phyloP scores from a whole-genome alignment of 2,888 invertebrate species.

The Sinhomidia bicolor region DNA sequence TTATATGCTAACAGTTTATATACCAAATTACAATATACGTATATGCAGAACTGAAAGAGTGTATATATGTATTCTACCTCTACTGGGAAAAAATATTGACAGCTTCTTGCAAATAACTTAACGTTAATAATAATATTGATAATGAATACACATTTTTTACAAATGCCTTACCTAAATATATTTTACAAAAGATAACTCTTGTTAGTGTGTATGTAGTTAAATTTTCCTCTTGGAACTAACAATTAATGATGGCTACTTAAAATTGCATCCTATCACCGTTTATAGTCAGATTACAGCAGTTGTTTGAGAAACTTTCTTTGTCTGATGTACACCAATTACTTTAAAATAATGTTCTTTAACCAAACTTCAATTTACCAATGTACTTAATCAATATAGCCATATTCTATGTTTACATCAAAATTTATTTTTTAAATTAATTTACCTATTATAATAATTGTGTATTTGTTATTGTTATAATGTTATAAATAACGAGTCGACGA shows the following conservation, averaged over 20 bases:
- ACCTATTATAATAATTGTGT: not conserved
- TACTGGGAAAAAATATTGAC: no score
- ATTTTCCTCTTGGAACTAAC: not conserved
- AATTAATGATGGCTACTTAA: constrained; percentile 17
- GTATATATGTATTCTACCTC: no score
- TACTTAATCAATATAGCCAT: not conserved
- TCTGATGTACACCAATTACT: not conserved
- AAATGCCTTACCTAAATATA: not conserved
- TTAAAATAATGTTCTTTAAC: not conserved
- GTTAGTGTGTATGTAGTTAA: not conserved
- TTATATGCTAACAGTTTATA: not conserved
- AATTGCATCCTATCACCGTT: constrained; percentile 22
- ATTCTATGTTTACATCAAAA: not conserved
- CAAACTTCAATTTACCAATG: not conserved
- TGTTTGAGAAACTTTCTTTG: constrained; percentile 34
- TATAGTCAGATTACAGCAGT: constrained; percentile 71
- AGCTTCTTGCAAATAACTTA: not conserved
- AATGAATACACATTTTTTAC: not conserved
- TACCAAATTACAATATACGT: not conserved
- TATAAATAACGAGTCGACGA: no score
- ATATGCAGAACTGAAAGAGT: not conserved
- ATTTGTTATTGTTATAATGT: no score
- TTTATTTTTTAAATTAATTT: not conserved
- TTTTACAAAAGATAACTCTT: constrained; percentile 44
- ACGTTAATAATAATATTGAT: not conserved